These are phyloP conservation scores for Mus caroli DNA, from an alignment of 2,797 vertebrate genomes.

Conservation along the genomic window DNA sequence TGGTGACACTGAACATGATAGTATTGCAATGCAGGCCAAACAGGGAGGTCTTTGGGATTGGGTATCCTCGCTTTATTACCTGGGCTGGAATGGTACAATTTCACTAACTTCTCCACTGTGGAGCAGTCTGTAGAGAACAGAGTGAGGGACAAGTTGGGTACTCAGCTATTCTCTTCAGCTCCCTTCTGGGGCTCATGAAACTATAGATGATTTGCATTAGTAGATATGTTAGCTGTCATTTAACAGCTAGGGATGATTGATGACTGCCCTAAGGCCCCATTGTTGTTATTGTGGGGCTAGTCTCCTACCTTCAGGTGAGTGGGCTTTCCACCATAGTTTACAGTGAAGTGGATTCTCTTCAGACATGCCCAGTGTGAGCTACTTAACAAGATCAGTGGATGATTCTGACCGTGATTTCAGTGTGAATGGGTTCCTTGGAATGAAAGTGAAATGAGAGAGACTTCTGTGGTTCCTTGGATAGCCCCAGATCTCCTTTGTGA, in stretches of 20 bases:
- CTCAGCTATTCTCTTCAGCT: slow-evolving; percentile 19
- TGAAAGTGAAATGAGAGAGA: neutral
- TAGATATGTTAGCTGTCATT: neutral
- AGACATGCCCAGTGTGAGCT: neutral
- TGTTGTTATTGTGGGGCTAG: neutral
- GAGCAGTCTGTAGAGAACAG: slow-evolving; percentile 13
- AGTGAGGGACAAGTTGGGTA: neutral
- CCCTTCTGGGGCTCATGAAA: slow-evolving; percentile 42
- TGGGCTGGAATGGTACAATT: slow-evolving; percentile 26
- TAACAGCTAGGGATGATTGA: neutral
- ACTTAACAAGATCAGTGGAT: neutral
- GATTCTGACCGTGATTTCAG: neutral
- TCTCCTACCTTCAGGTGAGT: neutral
- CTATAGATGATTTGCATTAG: neutral
- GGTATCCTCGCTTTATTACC: neutral
- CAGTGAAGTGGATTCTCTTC: neutral
- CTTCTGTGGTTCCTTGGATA: neutral
- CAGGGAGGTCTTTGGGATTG: neutral
- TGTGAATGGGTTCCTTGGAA: neutral
- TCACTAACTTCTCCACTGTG: neutral
- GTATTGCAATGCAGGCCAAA: neutral
- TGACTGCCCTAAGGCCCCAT: neutral
- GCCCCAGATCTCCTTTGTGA: neutral
- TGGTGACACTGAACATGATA: neutral
- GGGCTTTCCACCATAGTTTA: neutral